Evolutionary conservation across 2,797 vertebrate species (phyloP), one percentile per base, ranked within the genome.

Genomic region (Remorina albescens): DNA sequence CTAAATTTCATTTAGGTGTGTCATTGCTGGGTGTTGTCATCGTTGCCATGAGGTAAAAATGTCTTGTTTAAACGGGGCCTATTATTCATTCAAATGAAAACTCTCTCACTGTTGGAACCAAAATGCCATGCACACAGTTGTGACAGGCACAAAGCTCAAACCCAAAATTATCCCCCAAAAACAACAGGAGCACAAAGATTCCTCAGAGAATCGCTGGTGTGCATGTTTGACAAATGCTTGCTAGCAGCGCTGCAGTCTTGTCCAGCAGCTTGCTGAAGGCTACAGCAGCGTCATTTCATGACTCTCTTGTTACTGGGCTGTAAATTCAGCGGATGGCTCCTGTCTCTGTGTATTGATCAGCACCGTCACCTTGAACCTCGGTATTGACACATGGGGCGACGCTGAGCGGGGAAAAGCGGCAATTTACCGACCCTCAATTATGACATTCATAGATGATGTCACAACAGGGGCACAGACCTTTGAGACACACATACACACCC

Each of bases 321-420:
- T 98, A 98, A 99, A 99, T 98, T 96, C 96, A 96, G 95, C 94
- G 96, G 97, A 98, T 97, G 97, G 95, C 95, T 97, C 95, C 96
- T 97, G 97, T 98, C 96, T 95, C 92, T 93, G 87, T 0, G 95
- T 99, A 99, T 99, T 94, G 98, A 99, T 99, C 97, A 93, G 76
- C 91, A 83, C 88, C 95, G 96, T 99, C 97, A 98, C 97, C 98
- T 99, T 99, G 97, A 99, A 98, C 97, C 97, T 97, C 95, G 93
- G 96, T 99, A 98, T 99, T 98, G 98, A 99, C 97, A 98, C 96
- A 96, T 96, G 96, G 97, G 96, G 96, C 93, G 94, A 83, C 91
- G 91, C 94, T 85, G 94, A 95, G 96, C 82, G 60, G 87, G 78
- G 83, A 84, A 77, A 72, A 87, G 89, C 80, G 53, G 90, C 96